Conservation (phyloP, 1,140 invertebrate species). For the Sycobia sp. region DNA sequence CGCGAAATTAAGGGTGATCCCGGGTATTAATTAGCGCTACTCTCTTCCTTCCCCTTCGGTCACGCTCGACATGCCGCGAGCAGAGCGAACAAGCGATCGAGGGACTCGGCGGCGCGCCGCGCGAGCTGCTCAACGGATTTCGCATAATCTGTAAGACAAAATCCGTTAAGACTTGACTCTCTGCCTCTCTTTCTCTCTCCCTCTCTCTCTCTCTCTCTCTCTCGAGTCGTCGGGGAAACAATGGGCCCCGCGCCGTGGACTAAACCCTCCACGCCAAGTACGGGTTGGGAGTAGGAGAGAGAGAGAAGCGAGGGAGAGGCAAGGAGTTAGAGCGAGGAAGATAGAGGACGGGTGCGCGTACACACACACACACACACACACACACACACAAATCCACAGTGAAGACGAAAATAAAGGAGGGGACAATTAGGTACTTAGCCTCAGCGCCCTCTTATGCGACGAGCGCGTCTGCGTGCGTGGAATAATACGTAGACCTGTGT, state of each 20-base stretch:
- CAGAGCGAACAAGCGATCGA: slow-evolving; percentile 32
- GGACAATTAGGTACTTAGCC: slow-evolving; percentile 46
- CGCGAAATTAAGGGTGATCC: too few relatives aligned
- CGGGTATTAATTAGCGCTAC: slow-evolving; percentile 19
- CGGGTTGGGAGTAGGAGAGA: slow-evolving; percentile 31
- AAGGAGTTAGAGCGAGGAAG: background rate
- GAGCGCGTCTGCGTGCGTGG: slow-evolving; percentile 7
- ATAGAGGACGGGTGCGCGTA: too few relatives aligned
- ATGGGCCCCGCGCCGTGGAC: slow-evolving; percentile 35
- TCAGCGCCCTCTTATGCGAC: slow-evolving; percentile 25
- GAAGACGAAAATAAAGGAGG: too few relatives aligned
- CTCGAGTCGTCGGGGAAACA: slow-evolving; percentile 27
- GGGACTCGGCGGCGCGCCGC: slow-evolving; percentile 40
- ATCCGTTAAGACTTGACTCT: slow-evolving; percentile 53
- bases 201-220: too few relatives aligned
- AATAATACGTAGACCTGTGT: too few relatives aligned
- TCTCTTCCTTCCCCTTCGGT: background rate
- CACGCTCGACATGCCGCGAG: background rate
- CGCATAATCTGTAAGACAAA: slow-evolving; percentile 56
- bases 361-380: too few relatives aligned
- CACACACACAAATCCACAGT: too few relatives aligned
- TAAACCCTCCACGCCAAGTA: slow-evolving; percentile 40
- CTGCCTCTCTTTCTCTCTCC: too few relatives aligned
- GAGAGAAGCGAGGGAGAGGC: slow-evolving; percentile 7
- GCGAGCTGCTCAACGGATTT: slow-evolving; percentile 47